Percentiles rank a stretch among this genome's conserved stretches.
Evolutionary conservation across 2,888 invertebrate genomes (phyloP).

Genomic region (Yponomeuta sedellus): DNA sequence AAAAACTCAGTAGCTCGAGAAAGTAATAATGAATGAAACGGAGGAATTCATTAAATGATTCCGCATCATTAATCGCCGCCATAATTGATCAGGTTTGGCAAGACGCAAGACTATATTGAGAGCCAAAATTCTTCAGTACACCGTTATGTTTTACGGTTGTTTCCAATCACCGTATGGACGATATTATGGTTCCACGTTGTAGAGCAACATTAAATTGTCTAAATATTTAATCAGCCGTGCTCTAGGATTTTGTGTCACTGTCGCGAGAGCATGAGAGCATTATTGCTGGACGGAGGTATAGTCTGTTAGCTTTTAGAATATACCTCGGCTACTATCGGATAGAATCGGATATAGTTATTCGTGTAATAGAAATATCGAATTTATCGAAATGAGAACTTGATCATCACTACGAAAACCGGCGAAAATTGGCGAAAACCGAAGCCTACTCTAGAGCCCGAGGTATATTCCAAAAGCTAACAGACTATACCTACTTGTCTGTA

Average conservation of each 20-base stretch:
- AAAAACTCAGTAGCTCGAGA: background rate
- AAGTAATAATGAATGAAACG: background rate
- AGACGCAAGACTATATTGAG: background rate
- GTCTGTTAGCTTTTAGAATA: too few species aligned
- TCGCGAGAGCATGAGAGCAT: background rate
- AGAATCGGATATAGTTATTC: too few species aligned
- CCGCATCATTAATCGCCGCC: background rate
- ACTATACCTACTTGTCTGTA: too few species aligned
- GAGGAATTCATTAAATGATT: background rate
- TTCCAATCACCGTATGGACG: background rate
- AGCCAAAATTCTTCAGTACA: background rate
- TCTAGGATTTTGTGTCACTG: background rate
- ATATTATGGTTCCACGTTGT: background rate
- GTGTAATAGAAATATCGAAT: too few species aligned
- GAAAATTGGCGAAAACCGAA: too few species aligned
- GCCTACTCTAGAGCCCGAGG: too few species aligned
- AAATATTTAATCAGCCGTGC: background rate
- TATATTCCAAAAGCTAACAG: too few species aligned
- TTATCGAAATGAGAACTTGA: too few species aligned
- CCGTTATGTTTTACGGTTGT: background rate
- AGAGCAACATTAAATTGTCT: background rate
- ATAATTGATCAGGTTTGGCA: conserved; percentile 1
- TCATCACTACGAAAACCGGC: too few species aligned
- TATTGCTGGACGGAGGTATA: background rate
- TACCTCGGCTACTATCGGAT: too few species aligned